Percentiles rank a stretch among this genome's conserved stretches.
phyloP scores from a whole-genome alignment of 2,113 vertebrate genomes.

The Ophthalmolycus amberensis region DNA sequence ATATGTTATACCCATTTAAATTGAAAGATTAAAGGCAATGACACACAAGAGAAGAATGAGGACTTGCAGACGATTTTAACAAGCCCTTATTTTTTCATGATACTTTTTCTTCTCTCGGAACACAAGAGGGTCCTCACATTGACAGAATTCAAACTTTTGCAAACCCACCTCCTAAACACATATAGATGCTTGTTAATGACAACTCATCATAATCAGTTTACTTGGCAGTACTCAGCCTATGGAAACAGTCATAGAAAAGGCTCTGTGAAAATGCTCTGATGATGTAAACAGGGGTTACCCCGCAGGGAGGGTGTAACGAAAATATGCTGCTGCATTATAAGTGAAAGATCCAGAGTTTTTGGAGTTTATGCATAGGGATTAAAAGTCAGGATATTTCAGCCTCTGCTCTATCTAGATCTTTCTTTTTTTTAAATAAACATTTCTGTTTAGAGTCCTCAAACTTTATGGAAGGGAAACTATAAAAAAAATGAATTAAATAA shows the following conservation, averaged over 20 bases:
- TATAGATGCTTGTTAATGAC: neutral
- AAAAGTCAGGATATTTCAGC: neutral
- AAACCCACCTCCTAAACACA: neutral
- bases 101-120: neutral
- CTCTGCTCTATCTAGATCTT: neutral
- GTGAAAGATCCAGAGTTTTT: neutral
- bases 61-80: slow-evolving; percentile 42
- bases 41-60: slow-evolving; percentile 51
- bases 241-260: neutral
- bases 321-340: slow-evolving; percentile 1
- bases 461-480: neutral
- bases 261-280: neutral
- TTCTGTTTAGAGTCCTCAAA: neutral
- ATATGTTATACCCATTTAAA: slow-evolving; percentile 62
- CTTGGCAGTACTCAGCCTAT: neutral
- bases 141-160: neutral
- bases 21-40: slow-evolving; percentile 63
- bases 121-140: neutral
- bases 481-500: neutral
- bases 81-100: slow-evolving; percentile 15
- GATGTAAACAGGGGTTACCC: neutral
- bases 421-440: neutral
- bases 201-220: neutral
- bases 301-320: neutral
- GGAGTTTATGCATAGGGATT: neutral